phyloP scores from a whole-genome alignment of 1,140 invertebrate species.

The Heliothis subflexa region DNA sequence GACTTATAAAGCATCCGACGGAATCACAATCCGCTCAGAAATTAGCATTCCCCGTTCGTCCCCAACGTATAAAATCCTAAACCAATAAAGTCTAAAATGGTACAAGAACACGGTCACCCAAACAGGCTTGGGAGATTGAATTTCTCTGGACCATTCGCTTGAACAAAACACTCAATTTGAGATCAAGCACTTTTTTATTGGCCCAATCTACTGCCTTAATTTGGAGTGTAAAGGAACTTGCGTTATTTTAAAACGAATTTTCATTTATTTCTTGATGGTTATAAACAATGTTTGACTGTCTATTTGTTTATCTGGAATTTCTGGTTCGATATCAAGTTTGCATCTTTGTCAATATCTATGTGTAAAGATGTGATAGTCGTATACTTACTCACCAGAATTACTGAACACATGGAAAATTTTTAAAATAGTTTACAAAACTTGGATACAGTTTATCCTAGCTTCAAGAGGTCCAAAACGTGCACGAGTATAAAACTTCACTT shows the following conservation, averaged over 20 bases:
- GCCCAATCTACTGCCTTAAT: slow-evolving; percentile 52
- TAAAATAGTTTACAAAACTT: too few species aligned
- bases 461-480: too few species aligned
- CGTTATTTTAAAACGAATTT: slow-evolving; percentile 35
- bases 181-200: slow-evolving; percentile 62
- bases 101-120: slow-evolving; percentile 37
- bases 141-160: slow-evolving; percentile 48
- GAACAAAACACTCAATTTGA: slow-evolving; percentile 68
- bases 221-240: slow-evolving; percentile 49
- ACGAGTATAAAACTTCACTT: too few species aligned
- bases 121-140: slow-evolving; percentile 51
- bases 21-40: slow-evolving; percentile 38
- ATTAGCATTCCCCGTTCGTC: slow-evolving; percentile 47
- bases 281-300: slow-evolving; percentile 6
- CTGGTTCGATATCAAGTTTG: too few species aligned
- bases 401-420: too few species aligned
- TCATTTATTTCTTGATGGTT: slow-evolving; percentile 9
- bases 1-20: slow-evolving; percentile 34
- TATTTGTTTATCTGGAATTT: too few species aligned
- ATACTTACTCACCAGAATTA: too few species aligned
- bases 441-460: too few species aligned
- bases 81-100: slow-evolving; percentile 51
- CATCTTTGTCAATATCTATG: too few species aligned
- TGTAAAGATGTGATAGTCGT: too few species aligned
- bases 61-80: slow-evolving; percentile 48